Percentiles rank a stretch among this genome's conserved stretches.
Conservation (phyloP, 64 coral and sea anemone species). For the Acropora tenuis region DNA sequence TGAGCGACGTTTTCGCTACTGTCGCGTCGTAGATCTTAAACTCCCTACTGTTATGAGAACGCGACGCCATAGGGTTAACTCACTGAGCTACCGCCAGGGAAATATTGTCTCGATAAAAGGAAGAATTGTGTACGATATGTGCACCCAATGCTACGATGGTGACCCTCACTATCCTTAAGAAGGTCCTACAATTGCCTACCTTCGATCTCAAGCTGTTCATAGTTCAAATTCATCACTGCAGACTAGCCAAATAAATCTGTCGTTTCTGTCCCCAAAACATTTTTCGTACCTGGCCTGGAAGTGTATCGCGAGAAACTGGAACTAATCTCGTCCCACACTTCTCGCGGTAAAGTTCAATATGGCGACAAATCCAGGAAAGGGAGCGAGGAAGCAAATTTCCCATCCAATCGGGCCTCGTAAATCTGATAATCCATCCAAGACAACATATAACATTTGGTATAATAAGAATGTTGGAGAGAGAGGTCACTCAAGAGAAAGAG, state of each 20-base stretch:
- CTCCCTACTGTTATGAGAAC: too few species aligned
- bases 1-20: too few species aligned
- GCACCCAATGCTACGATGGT: too few species aligned
- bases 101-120: too few species aligned
- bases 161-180: neutral
- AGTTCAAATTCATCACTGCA: neutral
- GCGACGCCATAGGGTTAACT: too few species aligned
- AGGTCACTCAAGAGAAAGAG: slow-evolving; percentile 56
- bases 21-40: too few species aligned
- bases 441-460: slow-evolving; percentile 92
- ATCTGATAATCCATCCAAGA: slow-evolving; percentile 40
- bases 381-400: slow-evolving; percentile 87
- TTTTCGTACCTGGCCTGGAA: neutral
- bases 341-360: neutral
- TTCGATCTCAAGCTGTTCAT: slow-evolving; percentile 75
- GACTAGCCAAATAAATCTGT: neutral
- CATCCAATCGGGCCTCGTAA: slow-evolving; percentile 74
- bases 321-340: neutral
- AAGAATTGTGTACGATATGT: too few species aligned
- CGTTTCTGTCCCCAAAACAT: too few species aligned
- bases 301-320: neutral
- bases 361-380: neutral
- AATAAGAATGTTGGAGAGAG: slow-evolving; percentile 83
- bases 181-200: slow-evolving; percentile 18
- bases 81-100: too few species aligned